phyloP scores from a whole-genome alignment of 2,888 invertebrate species.

The Notodonta dromedarius region DNA sequence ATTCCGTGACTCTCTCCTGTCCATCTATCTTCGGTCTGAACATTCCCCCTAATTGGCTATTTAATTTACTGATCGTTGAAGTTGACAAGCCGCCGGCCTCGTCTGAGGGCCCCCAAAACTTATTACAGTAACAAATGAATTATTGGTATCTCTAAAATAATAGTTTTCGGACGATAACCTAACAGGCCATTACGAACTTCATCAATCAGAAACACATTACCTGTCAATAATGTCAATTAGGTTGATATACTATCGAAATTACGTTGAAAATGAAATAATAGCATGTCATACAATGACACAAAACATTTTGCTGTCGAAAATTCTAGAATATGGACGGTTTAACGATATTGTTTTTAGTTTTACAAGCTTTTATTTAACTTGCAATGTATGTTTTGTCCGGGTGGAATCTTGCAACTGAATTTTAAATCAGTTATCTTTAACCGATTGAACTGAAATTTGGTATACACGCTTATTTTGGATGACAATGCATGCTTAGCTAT shows the following conservation, averaged over 20 bases:
- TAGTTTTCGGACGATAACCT: conserved; percentile 1
- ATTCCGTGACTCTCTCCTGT: not conserved
- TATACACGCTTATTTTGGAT: no score
- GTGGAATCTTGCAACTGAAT: no score
- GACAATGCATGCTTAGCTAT: no score
- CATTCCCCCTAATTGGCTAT: conserved; percentile 2
- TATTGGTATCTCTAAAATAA: conserved; percentile 2
- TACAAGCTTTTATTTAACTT: no score
- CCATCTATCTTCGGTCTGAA: not conserved
- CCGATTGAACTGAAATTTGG: no score
- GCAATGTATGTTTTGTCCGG: no score
- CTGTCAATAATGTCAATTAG: conserved; percentile 14
- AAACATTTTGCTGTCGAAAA: no score
- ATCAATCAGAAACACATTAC: conserved; percentile 16
- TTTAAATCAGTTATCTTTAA: no score
- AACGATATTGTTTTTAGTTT: no score
- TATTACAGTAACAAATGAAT: conserved; percentile 6
- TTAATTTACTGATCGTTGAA: conserved; percentile 2
- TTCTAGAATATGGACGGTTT: no score
- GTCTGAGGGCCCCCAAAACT: conserved; percentile 3
- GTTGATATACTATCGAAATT: conserved; percentile 11
- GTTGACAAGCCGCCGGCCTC: conserved; percentile 2
- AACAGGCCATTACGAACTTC: conserved; percentile 7
- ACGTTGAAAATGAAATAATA: conserved; percentile 7
- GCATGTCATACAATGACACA: not conserved